Evolutionary conservation across 2,888 invertebrate genomes (phyloP).

Genomic region (Thymelicus sylvestris): DNA sequence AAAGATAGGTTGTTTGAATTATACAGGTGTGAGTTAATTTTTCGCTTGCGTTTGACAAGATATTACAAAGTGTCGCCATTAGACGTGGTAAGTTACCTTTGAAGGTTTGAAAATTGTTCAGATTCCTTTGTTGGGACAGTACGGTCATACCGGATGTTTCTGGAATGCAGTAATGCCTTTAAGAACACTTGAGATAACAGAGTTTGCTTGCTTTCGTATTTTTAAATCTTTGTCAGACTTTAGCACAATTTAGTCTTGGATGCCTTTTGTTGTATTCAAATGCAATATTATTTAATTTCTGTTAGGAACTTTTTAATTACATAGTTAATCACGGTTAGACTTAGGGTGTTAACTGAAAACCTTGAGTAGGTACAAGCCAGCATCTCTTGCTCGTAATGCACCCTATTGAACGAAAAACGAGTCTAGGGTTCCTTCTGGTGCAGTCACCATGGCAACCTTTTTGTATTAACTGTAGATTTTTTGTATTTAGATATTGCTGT

Average conservation of each 20-base stretch:
- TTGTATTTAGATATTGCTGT: too few relatives aligned
- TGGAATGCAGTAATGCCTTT: constrained; percentile 14
- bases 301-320: neutral
- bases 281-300: neutral
- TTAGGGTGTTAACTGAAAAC: too few relatives aligned
- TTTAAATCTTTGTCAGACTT: neutral
- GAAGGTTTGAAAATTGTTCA: constrained; percentile 15
- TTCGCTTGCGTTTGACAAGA: constrained; percentile 20
- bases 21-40: constrained; percentile 21
- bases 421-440: too few relatives aligned
- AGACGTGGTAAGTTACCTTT: constrained; percentile 14
- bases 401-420: too few relatives aligned
- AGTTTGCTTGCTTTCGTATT: constrained; percentile 2
- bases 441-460: too few relatives aligned
- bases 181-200: constrained; percentile 1
- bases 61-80: constrained; percentile 25
- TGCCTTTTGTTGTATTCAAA: neutral
- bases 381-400: too few relatives aligned
- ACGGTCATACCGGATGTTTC: neutral
- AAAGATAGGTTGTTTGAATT: constrained; percentile 9
- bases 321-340: too few relatives aligned
- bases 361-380: too few relatives aligned
- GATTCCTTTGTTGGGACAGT: neutral
- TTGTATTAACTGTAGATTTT: too few relatives aligned
- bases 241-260: neutral